Base-by-base conservation (phyloP, 1,140 invertebrate genomes). In the Helicorthomorpha holstii region DNA sequence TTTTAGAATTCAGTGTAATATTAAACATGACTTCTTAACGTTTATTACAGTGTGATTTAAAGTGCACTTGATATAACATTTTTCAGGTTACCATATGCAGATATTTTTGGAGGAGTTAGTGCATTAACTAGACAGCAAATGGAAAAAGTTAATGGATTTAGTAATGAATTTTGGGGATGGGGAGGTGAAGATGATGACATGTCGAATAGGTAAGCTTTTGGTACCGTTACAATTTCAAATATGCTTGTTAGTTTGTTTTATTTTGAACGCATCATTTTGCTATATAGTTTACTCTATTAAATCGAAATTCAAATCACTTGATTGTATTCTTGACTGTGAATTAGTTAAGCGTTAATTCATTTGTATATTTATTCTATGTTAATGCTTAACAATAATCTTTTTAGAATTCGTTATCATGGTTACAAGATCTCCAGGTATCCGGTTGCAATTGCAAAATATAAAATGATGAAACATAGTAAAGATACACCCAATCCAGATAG, bases 171-270 rank as follows among this genome's bases (percentile, higher is more conserved):
- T 66, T 92, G 86, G 82, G 88, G 87, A 10, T 91, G 87, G 87
- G 88, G 88, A 27, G 87, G 82, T 22, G 88, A 93, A 68, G 88
- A 93, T 66, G 88, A 92, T 63, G 88, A 93, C 64, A 87, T 92
- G 84, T 80, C 80, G 29, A 85, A 85, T 65, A 77, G 85, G 57
- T 61, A 48, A 50, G 4, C 38, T n/a, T 25, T 27, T 4, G 22
- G 22, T 45, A 7, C 4, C 4, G 4, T 10, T 19, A n/a, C 4
- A 4, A 7, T 45, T 4, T 34, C 7, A 7, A 16, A 7, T 10
- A 7, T 45, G n/a, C n/a, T 45, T 45, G 43, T 4, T 4, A 45
- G 16, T 19, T 4, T 45, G 21, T 23, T 34, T 34, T n/a, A n/a
- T n/a, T n/a, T n/a, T n/a, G n/a, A n/a, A n/a, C n/a, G n/a, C n/a